Evolutionary conservation across 2,888 invertebrate species (phyloP), one percentile per base, ranked within the genome.

Genomic region (Nudaria mundana): DNA sequence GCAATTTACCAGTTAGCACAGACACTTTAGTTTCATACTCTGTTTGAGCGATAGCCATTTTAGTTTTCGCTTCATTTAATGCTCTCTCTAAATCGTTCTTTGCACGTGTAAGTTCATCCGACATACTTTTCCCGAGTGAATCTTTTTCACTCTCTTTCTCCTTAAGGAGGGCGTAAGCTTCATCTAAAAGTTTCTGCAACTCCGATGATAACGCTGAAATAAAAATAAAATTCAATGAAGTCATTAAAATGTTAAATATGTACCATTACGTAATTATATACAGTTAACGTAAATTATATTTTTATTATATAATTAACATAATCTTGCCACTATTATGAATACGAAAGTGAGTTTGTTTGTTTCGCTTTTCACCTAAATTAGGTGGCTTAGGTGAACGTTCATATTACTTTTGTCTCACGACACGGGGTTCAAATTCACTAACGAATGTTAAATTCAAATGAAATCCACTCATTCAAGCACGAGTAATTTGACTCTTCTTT

Each of bases 1-100:
- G 88, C 39, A 91, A 61, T 55, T 91, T 90, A 1, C 86, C 83
- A 30, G 85, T 88, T 34, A 91, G 66, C 25, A 81, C 81, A 2
- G 90, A 90, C n/a, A 91, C 70, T 69, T 92, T 90, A 30, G 90
- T 90, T 51, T 91, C 91, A 30, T 91, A 88, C 63, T 91, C 91
- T 0, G 91, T 89, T 51, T 93, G 82, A 45, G 91, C 90, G 63
- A 94, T 93, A 42, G 93, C 91, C 28, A 92, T 85, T 76, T 93
- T 93, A n/a, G 92, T 92, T 75, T 82, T 90, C 30, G 87, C 79
- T 72, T 90, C 89, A 40, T 73, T 83, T 5, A 88, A 61, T 56
- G 84, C 77, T 67, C 90, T 76, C 81, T 91, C 71, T 59, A 90
- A 73, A 88, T 93, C 89, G 2, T 66, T 57, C 59, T 77, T 88